Percentiles rank a stretch among this genome's conserved stretches.
phyloP scores from a whole-genome alignment of 1,140 invertebrate species.

The Dinoponera quadriceps region DNA sequence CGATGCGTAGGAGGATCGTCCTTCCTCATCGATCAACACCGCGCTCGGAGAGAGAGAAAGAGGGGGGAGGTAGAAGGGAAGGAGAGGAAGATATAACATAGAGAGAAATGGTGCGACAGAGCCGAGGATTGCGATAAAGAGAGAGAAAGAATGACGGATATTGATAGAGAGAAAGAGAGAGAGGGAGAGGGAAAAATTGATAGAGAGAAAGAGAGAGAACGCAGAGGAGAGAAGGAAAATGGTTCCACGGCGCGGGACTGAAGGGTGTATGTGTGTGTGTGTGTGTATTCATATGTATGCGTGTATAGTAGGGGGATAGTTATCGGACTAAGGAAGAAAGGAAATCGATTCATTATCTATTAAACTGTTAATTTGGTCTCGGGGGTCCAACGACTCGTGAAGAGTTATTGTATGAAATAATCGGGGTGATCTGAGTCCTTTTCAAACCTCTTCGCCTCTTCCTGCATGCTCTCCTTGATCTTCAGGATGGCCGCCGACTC shows the following conservation, averaged over 20 bases:
- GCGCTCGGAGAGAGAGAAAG: constrained; percentile 19
- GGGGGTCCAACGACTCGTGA: constrained; percentile 80
- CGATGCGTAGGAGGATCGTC: not conserved
- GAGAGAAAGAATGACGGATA: not conserved
- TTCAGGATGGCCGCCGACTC: constrained; percentile 99
- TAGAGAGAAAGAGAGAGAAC: constrained; percentile 23
- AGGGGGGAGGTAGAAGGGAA: constrained; percentile 37
- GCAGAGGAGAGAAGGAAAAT: constrained; percentile 25
- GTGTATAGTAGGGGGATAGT: constrained; percentile 21
- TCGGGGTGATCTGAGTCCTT: constrained; percentile 98
- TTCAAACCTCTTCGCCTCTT: constrained; percentile 99
- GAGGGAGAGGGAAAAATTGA: constrained; percentile 29
- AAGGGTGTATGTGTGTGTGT: not conserved
- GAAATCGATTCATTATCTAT: constrained; percentile 60
- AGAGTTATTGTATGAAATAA: constrained; percentile 96
- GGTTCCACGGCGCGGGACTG: constrained; percentile 26
- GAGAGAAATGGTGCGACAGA: constrained; percentile 62
- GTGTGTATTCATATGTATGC: not conserved
- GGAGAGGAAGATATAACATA: constrained; percentile 39
- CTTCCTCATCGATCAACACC: constrained; percentile 39
- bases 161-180: constrained; percentile 15
- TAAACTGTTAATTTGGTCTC: constrained; percentile 80
- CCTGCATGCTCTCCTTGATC: constrained; percentile 99
- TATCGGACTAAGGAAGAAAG: constrained; percentile 50
- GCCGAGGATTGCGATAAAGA: constrained; percentile 1